These are phyloP conservation scores for Taeniopygia guttata DNA, from an alignment of 2,797 vertebrate genomes.

Conservation along the genomic window DNA sequence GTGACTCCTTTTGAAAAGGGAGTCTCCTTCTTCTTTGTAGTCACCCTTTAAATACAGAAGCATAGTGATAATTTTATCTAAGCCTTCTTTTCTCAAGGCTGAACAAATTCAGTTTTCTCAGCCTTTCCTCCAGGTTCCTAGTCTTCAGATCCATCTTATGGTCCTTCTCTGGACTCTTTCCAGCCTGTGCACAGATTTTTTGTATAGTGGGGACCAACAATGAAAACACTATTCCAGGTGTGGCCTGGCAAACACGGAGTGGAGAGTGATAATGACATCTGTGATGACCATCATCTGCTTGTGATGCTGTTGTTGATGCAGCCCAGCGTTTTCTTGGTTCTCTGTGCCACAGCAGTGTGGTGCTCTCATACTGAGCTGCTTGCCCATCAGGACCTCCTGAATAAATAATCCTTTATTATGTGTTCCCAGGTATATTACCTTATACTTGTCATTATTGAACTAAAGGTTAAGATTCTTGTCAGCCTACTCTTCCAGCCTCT, in stretches of 20 bases:
- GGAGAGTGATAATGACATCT: neutral
- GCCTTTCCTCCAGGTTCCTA: neutral
- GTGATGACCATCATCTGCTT: neutral
- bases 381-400: neutral
- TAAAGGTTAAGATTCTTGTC: neutral
- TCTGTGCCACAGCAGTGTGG: fast-evolving
- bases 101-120: neutral
- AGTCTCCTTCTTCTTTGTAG: neutral
- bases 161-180: neutral
- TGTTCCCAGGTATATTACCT: neutral
- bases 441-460: neutral
- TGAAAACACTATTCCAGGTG: neutral
- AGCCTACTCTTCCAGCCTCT: neutral
- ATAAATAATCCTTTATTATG: neutral
- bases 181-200: neutral
- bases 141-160: neutral
- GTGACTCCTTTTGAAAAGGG: neutral
- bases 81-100: neutral
- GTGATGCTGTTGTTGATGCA: neutral
- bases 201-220: neutral
- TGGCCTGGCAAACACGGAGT: neutral
- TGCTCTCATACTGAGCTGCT: neutral
- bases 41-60: neutral
- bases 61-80: neutral
- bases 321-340: neutral